Evolutionary conservation across 2,113 vertebrate genomes (phyloP).

Genomic region (Eulemur macaco): DNA sequence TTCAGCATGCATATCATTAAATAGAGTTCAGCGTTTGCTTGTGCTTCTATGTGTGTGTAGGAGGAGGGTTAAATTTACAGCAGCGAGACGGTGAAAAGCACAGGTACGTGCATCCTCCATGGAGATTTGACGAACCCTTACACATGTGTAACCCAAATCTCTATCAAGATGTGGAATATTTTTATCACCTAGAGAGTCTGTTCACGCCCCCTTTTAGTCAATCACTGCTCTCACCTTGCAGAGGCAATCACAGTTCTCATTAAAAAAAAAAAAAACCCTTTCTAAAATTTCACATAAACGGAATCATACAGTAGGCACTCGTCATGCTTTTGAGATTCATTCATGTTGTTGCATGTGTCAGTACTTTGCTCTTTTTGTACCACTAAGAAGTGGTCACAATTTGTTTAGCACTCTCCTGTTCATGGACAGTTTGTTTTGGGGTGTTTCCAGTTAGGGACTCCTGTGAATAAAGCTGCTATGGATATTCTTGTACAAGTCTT

Average conservation of each 20-base stretch:
- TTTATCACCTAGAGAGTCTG: not conserved
- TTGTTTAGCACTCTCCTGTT: not conserved
- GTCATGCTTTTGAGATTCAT: not conserved
- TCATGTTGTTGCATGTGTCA: not conserved
- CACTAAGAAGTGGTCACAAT: not conserved
- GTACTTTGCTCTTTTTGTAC: not conserved
- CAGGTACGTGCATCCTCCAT: not conserved
- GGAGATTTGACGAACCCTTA: not conserved
- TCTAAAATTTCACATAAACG: not conserved
- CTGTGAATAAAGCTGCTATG: not conserved
- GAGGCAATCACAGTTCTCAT: not conserved
- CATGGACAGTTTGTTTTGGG: not conserved
- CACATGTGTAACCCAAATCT: not conserved
- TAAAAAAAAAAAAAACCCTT: not conserved
- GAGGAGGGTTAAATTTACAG: not conserved
- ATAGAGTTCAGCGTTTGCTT: not conserved
- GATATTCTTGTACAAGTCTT: not conserved
- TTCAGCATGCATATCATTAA: not conserved
- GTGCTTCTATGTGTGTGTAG: not conserved
- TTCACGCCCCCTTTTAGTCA: not conserved
- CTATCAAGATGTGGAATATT: not conserved
- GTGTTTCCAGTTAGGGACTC: not conserved
- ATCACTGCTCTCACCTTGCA: not conserved
- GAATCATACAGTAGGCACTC: not conserved
- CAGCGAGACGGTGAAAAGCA: not conserved